phyloP scores from a whole-genome alignment of 2,888 invertebrate species.

The Spodoptera exigua region DNA sequence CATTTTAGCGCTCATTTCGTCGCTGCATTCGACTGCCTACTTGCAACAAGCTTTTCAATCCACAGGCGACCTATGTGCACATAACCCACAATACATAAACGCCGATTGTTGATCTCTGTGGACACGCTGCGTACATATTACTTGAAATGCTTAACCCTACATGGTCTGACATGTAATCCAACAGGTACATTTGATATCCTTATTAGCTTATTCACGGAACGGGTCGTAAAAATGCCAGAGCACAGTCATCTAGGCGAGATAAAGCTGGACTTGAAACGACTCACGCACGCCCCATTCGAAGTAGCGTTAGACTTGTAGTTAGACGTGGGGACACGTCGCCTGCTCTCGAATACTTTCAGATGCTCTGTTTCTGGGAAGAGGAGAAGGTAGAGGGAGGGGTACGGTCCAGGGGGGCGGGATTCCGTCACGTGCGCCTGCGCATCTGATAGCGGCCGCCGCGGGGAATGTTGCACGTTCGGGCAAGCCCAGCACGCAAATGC shows the following conservation, averaged over 20 bases:
- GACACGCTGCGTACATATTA: slow-evolving; percentile 19
- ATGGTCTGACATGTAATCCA: slow-evolving; percentile 47
- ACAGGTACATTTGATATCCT: slow-evolving; percentile 58
- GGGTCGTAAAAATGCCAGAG: slow-evolving; percentile 61
- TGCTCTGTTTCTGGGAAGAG: slow-evolving; percentile 62
- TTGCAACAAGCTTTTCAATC: slow-evolving; percentile 21
- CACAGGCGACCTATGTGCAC: slow-evolving; percentile 9
- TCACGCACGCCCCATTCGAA: slow-evolving; percentile 70
- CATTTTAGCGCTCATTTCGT: slow-evolving; percentile 43
- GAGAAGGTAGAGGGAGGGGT: slow-evolving; percentile 46
- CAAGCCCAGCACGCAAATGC: slow-evolving; percentile 65
- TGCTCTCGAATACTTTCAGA: slow-evolving; percentile 59
- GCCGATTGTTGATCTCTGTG: slow-evolving; percentile 29
- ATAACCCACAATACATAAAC: slow-evolving; percentile 19
- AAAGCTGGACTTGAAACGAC: slow-evolving; percentile 67
- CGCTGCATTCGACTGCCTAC: slow-evolving; percentile 17
- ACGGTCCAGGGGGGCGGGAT: slow-evolving; percentile 60
- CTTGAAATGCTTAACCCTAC: slow-evolving; percentile 43
- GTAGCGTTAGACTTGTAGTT: slow-evolving; percentile 61
- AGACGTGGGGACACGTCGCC: slow-evolving; percentile 68
- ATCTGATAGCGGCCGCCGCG: slow-evolving; percentile 75
- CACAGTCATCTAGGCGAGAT: slow-evolving; percentile 61
- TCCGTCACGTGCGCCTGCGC: slow-evolving; percentile 81
- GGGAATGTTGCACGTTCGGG: slow-evolving; percentile 69
- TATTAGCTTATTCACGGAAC: slow-evolving; percentile 60